Percentiles rank a stretch among this genome's conserved stretches.
These are phyloP conservation scores for Paramormyrops hopkinsi DNA, from an alignment of 2,797 vertebrate species.

Conservation along the genomic window DNA sequence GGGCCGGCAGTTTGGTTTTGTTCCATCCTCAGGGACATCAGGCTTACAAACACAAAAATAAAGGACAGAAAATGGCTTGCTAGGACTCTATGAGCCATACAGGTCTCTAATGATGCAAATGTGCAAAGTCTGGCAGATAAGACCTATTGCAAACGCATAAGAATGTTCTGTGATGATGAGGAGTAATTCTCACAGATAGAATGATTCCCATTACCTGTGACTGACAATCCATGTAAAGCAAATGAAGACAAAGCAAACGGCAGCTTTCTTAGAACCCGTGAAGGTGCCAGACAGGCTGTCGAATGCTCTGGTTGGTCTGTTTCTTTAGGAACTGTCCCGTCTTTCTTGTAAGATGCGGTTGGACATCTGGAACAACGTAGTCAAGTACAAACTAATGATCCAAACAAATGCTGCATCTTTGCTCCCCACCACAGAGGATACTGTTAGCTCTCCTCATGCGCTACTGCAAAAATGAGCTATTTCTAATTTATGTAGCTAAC, in stretches of 20 bases:
- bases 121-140: neutral
- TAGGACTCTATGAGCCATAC: neutral
- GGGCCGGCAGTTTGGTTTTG: neutral
- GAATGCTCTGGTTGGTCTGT: neutral
- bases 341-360: neutral
- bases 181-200: neutral
- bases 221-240: neutral
- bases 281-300: neutral
- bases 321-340: neutral
- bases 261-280: neutral
- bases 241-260: neutral
- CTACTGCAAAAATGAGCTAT: neutral
- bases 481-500: neutral
- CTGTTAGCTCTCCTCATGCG: neutral
- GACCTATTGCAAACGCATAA: neutral
- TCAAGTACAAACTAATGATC: neutral
- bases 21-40: neutral
- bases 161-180: neutral
- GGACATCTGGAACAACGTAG: neutral
- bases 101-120: neutral
- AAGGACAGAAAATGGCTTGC: neutral
- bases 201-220: neutral
- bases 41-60: neutral
- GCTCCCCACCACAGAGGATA: neutral
- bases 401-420: neutral